These are phyloP conservation scores for Meandrusa payeni DNA, from an alignment of 2,888 invertebrate genomes.

Conservation along the genomic window DNA sequence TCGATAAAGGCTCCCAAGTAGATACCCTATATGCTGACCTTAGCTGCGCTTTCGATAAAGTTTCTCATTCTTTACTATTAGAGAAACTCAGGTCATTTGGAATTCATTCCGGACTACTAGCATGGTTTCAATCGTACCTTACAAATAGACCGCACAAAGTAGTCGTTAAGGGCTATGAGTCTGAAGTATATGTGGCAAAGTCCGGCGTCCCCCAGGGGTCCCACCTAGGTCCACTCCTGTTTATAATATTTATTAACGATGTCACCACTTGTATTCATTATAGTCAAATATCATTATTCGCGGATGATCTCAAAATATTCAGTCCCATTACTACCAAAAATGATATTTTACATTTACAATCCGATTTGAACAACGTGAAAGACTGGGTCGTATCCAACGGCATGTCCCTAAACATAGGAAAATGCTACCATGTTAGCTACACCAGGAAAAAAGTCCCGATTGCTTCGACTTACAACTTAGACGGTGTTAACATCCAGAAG, in stretches of 20 bases:
- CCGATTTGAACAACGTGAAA: too few relatives aligned
- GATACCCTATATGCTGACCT: neutral
- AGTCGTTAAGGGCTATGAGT: slow-evolving; percentile 2
- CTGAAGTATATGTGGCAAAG: neutral
- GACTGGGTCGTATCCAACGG: too few relatives aligned
- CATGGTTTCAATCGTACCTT: slow-evolving; percentile 10
- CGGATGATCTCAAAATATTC: too few relatives aligned
- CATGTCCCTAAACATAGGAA: too few relatives aligned
- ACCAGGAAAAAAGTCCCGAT: too few relatives aligned
- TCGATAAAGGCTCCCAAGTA: neutral
- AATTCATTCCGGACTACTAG: neutral
- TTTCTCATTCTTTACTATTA: neutral
- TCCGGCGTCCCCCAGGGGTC: slow-evolving; percentile 18
- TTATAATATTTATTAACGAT: slow-evolving; percentile 8
- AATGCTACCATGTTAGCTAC: too few relatives aligned
- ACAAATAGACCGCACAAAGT: neutral
- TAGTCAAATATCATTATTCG: too few relatives aligned
- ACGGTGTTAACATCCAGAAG: too few relatives aligned
- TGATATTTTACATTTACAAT: too few relatives aligned
- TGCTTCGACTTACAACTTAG: too few relatives aligned
- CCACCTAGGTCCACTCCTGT: slow-evolving; percentile 12
- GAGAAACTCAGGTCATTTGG: slow-evolving; percentile 4
- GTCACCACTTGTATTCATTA: neutral
- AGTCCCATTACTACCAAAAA: too few relatives aligned
- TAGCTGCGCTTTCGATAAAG: neutral